Evolutionary conservation across 2,113 vertebrate species (phyloP), one percentile per base, ranked within the genome.

Genomic region (Clupea harengus): DNA sequence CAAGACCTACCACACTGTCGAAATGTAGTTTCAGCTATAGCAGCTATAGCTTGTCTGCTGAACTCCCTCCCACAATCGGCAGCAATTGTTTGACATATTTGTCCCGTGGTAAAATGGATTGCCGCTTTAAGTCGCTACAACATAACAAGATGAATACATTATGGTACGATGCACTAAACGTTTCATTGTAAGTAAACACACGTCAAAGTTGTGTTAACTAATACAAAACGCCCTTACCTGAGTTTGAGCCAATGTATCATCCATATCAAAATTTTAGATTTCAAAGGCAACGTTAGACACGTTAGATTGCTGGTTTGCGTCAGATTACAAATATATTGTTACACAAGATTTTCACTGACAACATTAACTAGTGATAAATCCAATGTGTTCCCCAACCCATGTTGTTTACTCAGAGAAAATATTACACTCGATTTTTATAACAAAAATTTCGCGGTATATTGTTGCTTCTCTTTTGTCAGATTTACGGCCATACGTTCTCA

Each of bases 61-160:
- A 98, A 96, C 0, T 88, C 85, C 45, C 92, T 82, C 0, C 86
- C 90, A 81, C 94, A 93, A 0, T 97, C 95, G 0, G 92, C 89
- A 0, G 90, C 95, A 0, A 95, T 88, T 0, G 94, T 94, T 87
- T 95, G 88, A 25, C 97, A 98, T 5, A 98, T 87, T 11, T 91
- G 88, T 46, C 95, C 96, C 0, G 96, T 97, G 0, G 96, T 95
- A 44, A 95, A 98, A 91, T 99, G 98, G 0, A 99, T 93, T 0
- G 96, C 96, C 0, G 97, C 97, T 91, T 95, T 97, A 32, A 99
- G 91, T 89, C 96, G 96, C 98, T 99, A 92, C 0, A 82, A 83
- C 6, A 32, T 47, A 80, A 0, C 45, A 86, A 32, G 17, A 10
- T 17, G 7, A 67, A 28, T 25, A 67, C 9, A 9, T 9, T 67